Conservation (phyloP, 2,797 vertebrate species). For the Paguma larvata region DNA sequence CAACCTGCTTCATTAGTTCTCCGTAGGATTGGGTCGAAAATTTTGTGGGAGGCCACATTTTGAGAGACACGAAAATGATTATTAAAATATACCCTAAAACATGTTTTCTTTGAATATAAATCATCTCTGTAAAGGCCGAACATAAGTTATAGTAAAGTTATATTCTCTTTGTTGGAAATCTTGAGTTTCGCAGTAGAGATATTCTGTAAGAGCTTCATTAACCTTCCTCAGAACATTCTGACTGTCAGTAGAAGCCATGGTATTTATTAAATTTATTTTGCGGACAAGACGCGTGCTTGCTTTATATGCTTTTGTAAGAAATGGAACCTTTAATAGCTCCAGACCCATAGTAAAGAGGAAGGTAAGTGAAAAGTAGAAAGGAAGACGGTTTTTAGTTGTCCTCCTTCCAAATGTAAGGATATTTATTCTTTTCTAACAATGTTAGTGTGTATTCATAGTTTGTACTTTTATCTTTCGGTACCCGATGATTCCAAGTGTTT, state of each 20-base stretch:
- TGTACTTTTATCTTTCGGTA: neutral
- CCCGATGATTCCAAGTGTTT: constrained; percentile 45
- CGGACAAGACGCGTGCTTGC: neutral
- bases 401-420: neutral
- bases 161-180: constrained; percentile 1
- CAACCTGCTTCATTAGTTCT: constrained; percentile 28
- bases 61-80: constrained; percentile 43
- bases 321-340: neutral
- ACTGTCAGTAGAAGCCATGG: neutral
- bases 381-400: constrained; percentile 13
- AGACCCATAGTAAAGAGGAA: constrained; percentile 23
- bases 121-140: neutral
- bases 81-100: constrained; percentile 47
- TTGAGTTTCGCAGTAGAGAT: neutral
- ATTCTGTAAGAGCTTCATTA: neutral
- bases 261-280: neutral
- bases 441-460: neutral
- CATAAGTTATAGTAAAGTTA: neutral
- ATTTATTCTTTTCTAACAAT: constrained; percentile 10
- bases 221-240: neutral
- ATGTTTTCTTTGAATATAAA: constrained; percentile 1
- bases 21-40: neutral
- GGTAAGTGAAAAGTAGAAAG: constrained; percentile 38
- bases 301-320: neutral
- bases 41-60: constrained; percentile 21